Conservation (phyloP, 1,140 invertebrate species). For the Brachionus rotundiformis region DNA sequence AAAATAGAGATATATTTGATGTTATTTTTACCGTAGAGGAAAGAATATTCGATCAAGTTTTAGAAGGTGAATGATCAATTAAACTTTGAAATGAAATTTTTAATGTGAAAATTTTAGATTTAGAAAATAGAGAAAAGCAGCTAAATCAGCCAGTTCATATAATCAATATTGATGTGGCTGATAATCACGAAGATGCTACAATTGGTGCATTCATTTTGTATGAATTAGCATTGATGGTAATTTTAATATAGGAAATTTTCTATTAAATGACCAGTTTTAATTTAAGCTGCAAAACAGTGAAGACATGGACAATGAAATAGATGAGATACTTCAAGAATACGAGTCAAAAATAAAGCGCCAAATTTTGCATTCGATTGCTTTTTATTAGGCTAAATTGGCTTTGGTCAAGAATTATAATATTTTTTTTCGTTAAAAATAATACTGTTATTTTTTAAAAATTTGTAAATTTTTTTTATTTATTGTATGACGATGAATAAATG, state of each 20-base stretch:
- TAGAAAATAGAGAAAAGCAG: conserved; percentile 31
- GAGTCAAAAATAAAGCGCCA: conserved; percentile 82
- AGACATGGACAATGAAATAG: conserved; percentile 96
- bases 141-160: conserved; percentile 75
- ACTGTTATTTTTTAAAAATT: conserved; percentile 14
- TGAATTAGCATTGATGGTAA: conserved; percentile 83
- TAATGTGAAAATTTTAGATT: background rate
- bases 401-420: background rate
- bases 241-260: no score
- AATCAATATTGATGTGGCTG: conserved; percentile 97
- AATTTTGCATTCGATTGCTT: conserved; percentile 39
- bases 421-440: background rate
- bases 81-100: background rate
- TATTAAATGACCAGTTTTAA: conserved; percentile 53
- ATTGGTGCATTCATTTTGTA: conserved; percentile 97
- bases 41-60: conserved; percentile 91
- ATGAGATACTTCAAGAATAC: conserved; percentile 92
- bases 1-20: conserved; percentile 86
- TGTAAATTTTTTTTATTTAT: conserved; percentile 34
- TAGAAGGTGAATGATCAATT: conserved; percentile 63
- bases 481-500: background rate
- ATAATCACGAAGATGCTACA: conserved; percentile 99
- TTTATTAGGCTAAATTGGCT: conserved; percentile 10
- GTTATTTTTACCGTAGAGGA: conserved; percentile 97
- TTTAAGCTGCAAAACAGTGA: conserved; percentile 81